Base-by-base conservation (phyloP, 1,140 invertebrate species). In the Ladona fulva region DNA sequence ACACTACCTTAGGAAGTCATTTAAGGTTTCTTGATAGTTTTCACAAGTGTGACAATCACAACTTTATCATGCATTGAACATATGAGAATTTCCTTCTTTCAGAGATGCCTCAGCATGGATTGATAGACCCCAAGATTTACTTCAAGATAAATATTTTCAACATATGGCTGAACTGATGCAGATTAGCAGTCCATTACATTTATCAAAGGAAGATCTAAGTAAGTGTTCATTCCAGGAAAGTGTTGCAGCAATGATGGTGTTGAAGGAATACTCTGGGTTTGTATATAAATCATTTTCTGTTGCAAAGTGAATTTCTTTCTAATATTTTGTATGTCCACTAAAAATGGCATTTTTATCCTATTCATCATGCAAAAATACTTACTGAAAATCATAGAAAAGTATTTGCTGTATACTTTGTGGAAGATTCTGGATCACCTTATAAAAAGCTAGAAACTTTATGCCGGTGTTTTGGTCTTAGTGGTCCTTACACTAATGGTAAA, bases 401-500 rank as follows among this genome's bases (percentile, higher is more conserved):
- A 24, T 78, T 81, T 76, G 77, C 79, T 24, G 75, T 81, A n/a
- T 80, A 80, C 73, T 81, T 79, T 59, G 52, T 76, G 25, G 80
- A 81, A 78, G 66, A 78, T n/a, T 74, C 52, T 7, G 75, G 59
- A 73, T 74, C 73, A 25, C 29, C 66, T 7, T 74, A 77, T 42
- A 73, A 78, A 52, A 79, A 76, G 73, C 74, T 81, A 25, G 78
- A 75, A 75, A 73, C 78, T 0, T 76, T 80, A 22, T 42, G 77
- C 3, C 78, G 77, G 24, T 81, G 80, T 66, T 81, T 81, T 78
- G 76, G 78, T 75, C 79, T 81, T 19, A 77, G 42, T 75, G 74
- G 78, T 14, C 77, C 79, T 42, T 24, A 77, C 12, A 16, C n/a
- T 22, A 66, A 66, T 14, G 74, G 44, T n/a, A 78, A 73, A 66